Conservation (phyloP, 2,888 invertebrate species). For the Melanchra persicariae region DNA sequence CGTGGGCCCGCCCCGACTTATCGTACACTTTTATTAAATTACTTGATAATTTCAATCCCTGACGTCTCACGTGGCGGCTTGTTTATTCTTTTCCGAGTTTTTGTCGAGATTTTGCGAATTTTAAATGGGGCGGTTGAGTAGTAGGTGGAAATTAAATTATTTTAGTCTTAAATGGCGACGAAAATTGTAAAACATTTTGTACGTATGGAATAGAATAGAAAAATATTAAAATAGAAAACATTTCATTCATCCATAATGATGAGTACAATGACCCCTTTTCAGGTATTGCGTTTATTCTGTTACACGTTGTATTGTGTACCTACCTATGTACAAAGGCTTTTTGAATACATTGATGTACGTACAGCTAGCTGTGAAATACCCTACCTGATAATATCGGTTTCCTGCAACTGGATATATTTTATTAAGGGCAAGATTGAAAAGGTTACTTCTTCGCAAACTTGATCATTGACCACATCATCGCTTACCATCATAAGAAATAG, state of each 20-base stretch:
- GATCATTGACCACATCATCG: background rate
- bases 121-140: conserved; percentile 26
- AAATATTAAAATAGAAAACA: too few relatives aligned
- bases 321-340: too few relatives aligned
- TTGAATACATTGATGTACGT: too few relatives aligned
- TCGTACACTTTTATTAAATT: conserved; percentile 86
- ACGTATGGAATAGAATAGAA: too few relatives aligned
- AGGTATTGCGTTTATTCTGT: too few relatives aligned
- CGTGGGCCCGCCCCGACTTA: conserved; percentile 79
- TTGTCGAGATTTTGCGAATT: conserved; percentile 37
- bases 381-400: too few relatives aligned
- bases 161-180: background rate
- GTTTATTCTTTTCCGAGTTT: conserved; percentile 77
- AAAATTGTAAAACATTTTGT: too few relatives aligned
- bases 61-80: conserved; percentile 74
- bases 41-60: conserved; percentile 87
- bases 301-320: too few relatives aligned
- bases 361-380: too few relatives aligned
- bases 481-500: background rate
- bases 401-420: too few relatives aligned
- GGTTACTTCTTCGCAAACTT: background rate
- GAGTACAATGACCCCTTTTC: too few relatives aligned
- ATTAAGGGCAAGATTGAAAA: background rate
- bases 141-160: conserved; percentile 1
- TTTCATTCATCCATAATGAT: too few relatives aligned